Evolutionary conservation across 2,888 invertebrate species (phyloP), one percentile per base, ranked within the genome.

Genomic region (Spicauda simplicius): DNA sequence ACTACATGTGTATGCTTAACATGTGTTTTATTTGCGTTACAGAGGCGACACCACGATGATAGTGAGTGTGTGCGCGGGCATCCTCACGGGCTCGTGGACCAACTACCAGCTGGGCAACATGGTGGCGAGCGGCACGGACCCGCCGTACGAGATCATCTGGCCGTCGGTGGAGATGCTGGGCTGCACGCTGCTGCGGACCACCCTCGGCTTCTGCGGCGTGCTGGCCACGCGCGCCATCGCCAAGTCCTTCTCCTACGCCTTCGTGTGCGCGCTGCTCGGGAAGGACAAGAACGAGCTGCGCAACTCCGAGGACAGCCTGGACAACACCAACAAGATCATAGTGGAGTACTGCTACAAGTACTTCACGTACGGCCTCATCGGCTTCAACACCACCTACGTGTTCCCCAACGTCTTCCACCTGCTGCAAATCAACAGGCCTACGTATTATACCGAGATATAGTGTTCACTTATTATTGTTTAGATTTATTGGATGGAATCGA

Each of bases 31-130:
- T 33, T 33, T 7, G 8, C 7, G 10, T 94, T 94, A 8, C 88
- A 97, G 98, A 80, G 97, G 98, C 25, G 98, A 98, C 87, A 98
- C 98, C 0, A 95, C 97, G 1, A 96, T 97, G 94, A 96, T 98
- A 74, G 94, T 98, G 73, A 97, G 97, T 64, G 97, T 97, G 6
- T 96, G 96, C 73, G 95, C 96, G 1, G 98, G 98, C 60, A 94
- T 97, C 70, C 94, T 96, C 58, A 85, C 95, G 2, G 98, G 97
- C 19, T 95, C 97, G 6, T 98, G 98, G 98, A 88, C 96, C 52
- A 97, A 97, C 90, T 97, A 96, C 85, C 97, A 96, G 83, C 93
- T 96, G 14, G 97, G 97, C n/a, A 94, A 95, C 80, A 94, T 96
- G 93, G 86, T 83, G n/a, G 90, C 93, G 95, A 72, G 95, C 72